A percentile compares a stretch with the other conserved stretches of the same genome.
Conservation (phyloP, 64 coral and sea anemone species). For the Cladopsammia gracilis region DNA sequence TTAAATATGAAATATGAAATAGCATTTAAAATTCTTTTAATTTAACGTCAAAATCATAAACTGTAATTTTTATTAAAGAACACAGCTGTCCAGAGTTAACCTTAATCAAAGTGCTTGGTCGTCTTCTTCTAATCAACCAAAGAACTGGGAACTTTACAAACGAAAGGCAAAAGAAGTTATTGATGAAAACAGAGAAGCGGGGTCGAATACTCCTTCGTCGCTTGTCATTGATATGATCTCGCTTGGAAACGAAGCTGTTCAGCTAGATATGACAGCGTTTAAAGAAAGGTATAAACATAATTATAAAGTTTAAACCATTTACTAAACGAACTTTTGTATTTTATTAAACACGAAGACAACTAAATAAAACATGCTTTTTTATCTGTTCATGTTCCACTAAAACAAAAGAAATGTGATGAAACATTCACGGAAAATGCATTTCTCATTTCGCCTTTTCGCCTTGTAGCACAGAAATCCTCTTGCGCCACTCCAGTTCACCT, state of each 20-base stretch:
- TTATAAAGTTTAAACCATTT: too few relatives aligned
- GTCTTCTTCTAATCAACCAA: background rate
- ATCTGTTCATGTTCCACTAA: too few relatives aligned
- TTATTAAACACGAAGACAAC: too few relatives aligned
- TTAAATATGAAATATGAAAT: too few relatives aligned
- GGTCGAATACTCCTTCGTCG: background rate
- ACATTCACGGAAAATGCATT: too few relatives aligned
- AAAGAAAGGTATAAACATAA: constrained; percentile 12
- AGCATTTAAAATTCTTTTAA: too few relatives aligned
- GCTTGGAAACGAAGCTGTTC: background rate
- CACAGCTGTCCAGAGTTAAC: background rate
- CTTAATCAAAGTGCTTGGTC: background rate
- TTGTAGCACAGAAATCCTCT: too few relatives aligned
- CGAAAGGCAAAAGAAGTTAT: background rate
- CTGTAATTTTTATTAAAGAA: constrained; percentile 7
- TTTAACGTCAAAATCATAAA: background rate
- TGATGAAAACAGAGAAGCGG: background rate
- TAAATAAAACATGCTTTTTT: too few relatives aligned
- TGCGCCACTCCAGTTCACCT: too few relatives aligned
- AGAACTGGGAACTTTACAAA: constrained; percentile 8
- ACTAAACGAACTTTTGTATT: too few relatives aligned
- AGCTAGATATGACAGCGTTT: background rate
- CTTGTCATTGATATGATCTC: constrained; percentile 14
- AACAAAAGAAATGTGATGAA: too few relatives aligned
- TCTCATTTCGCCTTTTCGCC: too few relatives aligned